Base-by-base conservation (phyloP, 2,797 vertebrate genomes). In the Pseudochromis fuscus region DNA sequence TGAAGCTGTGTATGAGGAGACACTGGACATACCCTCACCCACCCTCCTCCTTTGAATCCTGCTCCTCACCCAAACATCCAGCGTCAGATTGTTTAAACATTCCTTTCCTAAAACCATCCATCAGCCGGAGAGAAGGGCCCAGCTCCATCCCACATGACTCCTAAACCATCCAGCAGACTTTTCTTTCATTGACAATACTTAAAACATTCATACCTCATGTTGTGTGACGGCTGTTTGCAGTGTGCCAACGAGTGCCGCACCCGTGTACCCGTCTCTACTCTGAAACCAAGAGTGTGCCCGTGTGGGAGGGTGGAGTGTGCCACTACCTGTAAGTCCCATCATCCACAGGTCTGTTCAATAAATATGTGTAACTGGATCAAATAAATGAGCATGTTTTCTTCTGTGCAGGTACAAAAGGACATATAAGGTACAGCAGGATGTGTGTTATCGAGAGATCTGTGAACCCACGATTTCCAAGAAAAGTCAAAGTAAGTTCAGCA, bases 241-340 rank as follows among this genome's bases (percentile, higher is more conserved):
- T 87, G 68, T 99, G 98, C 90, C 96, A 95, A 87, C 95, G 96
- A 91, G 93, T 95, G 86, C 95, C 96, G 10, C 96, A 95, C 68
- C 94, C 95, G 28, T 99, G 98, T 77, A 99, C 98, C 0, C 94
- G 96, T 57, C 95, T 99, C 68, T 97, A 95, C 90, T 98, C 96
- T 0, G 97, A 99, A 91, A 97, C 96, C 30, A 97, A 96, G 94
- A 96, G 95, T 13, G 91, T 97, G 75, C 97, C 96, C 0, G 93
- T 98, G 75, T 98, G 97, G 98, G 95, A 98, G 91, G 95, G 92
- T 23, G 95, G 95, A 65, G 85, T 96, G 85, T 99, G 95, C 79
- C 97, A 95, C 93, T 97, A 97, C 76, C 91, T 96, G 98, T 99
- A 91, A 97, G 97, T 95, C 81, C n/a, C n/a, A n/a, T n/a, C n/a